Percentiles rank a stretch among this genome's conserved stretches.
Evolutionary conservation across 2,113 vertebrate species (phyloP).

Genomic region (Leptobrachium leishanense): DNA sequence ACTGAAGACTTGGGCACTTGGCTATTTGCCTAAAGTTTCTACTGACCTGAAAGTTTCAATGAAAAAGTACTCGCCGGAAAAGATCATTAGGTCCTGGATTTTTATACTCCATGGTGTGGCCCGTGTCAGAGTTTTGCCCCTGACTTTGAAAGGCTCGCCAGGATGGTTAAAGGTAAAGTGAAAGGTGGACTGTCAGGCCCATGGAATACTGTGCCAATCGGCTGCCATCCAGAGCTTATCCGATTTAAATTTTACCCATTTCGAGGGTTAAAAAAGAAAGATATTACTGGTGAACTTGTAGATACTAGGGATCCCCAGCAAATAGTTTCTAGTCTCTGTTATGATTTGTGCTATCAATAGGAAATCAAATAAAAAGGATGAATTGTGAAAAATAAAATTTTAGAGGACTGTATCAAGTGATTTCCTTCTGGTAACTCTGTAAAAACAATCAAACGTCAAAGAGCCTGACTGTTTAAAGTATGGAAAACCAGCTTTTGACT

Average conservation of each 20-base stretch:
- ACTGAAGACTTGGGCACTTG: slow-evolving; percentile 84
- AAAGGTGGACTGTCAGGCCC: slow-evolving; percentile 89
- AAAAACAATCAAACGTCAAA: too few species aligned
- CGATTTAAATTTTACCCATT: slow-evolving; percentile 86
- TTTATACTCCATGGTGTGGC: slow-evolving; percentile 96
- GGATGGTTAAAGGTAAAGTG: slow-evolving; percentile 87
- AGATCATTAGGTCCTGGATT: slow-evolving; percentile 93
- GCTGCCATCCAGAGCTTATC: slow-evolving; percentile 87
- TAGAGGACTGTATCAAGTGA: background rate
- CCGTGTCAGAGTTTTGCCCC: slow-evolving; percentile 94
- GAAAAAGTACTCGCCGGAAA: slow-evolving; percentile 80
- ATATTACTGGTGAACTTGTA: slow-evolving; percentile 73
- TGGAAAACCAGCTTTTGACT: too few species aligned
- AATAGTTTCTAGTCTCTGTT: too few species aligned
- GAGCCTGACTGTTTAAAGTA: background rate
- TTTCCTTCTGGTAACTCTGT: background rate
- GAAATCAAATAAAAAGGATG: slow-evolving; percentile 70
- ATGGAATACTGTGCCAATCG: slow-evolving; percentile 79
- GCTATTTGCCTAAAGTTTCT: slow-evolving; percentile 81
- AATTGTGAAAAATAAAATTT: background rate
- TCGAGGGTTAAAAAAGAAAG: slow-evolving; percentile 69
- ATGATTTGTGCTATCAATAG: too few species aligned
- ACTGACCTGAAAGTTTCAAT: slow-evolving; percentile 84
- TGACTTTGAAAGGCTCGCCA: slow-evolving; percentile 91
- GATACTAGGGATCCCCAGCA: slow-evolving; percentile 80